phyloP scores from a whole-genome alignment of 2,888 invertebrate species.

The Pyralis farinalis region DNA sequence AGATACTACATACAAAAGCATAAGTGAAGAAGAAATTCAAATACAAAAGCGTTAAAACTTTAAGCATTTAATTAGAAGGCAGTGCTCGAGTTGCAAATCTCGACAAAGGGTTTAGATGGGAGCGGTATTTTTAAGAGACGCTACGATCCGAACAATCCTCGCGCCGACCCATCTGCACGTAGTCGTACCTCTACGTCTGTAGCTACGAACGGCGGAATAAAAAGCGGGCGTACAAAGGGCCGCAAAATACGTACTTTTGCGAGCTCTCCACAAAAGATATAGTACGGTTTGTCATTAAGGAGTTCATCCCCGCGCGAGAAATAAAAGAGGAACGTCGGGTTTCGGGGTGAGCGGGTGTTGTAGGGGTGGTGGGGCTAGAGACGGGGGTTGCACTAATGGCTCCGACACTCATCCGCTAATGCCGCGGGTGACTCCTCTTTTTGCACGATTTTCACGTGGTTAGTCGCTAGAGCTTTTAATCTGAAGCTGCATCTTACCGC shows the following conservation, averaged over 20 bases:
- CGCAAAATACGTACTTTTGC: slow-evolving; percentile 80
- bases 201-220: slow-evolving; percentile 59
- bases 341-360: slow-evolving; percentile 48
- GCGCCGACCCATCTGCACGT: slow-evolving; percentile 51
- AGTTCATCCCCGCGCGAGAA: slow-evolving; percentile 81
- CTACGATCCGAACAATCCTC: slow-evolving; percentile 44
- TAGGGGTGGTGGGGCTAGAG: slow-evolving; percentile 25
- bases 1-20: too few species aligned
- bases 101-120: slow-evolving; percentile 48
- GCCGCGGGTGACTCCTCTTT: slow-evolving; percentile 80
- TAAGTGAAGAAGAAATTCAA: background rate
- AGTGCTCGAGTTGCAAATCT: slow-evolving; percentile 32
- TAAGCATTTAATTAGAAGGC: slow-evolving; percentile 34
- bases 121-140: slow-evolving; percentile 55
- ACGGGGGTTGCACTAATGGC: slow-evolving; percentile 73
- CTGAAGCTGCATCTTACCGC: slow-evolving; percentile 68
- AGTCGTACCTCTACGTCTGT: slow-evolving; percentile 27
- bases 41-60: background rate
- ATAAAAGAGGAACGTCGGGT: slow-evolving; percentile 76
- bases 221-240: slow-evolving; percentile 76
- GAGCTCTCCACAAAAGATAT: slow-evolving; percentile 80
- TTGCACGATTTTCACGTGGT: slow-evolving; percentile 80
- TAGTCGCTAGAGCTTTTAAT: slow-evolving; percentile 77
- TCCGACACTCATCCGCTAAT: slow-evolving; percentile 81
- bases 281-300: slow-evolving; percentile 82